Evolutionary conservation across 30 jellyfish, hydroid and myxozoan genomes (phyloP).

Genomic region (Pelagia noctiluca): DNA sequence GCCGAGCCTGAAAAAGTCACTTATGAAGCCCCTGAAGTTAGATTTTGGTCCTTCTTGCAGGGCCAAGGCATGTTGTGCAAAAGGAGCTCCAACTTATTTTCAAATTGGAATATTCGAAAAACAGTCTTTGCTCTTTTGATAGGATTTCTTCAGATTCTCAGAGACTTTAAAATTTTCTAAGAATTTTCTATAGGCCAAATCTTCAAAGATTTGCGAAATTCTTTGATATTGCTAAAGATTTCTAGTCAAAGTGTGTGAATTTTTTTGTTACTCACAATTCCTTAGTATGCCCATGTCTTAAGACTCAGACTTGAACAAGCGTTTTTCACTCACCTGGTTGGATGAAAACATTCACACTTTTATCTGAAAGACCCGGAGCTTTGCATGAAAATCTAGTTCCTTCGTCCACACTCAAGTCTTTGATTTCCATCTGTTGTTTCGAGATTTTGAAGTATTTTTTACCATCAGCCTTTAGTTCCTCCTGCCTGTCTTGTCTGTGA

Average conservation of each 20-base stretch:
- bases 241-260: background rate
- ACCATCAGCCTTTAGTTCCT: conserved; percentile 57
- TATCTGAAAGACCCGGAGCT: conserved; percentile 55
- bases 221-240: background rate
- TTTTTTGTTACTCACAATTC: background rate
- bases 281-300: background rate
- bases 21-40: too few species aligned
- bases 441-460: conserved; percentile 46
- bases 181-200: too few species aligned
- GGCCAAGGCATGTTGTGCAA: too few species aligned
- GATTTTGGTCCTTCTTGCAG: too few species aligned
- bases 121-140: too few species aligned
- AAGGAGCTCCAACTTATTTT: too few species aligned
- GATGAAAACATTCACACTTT: background rate
- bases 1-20: background rate
- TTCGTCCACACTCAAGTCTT: conserved; percentile 24
- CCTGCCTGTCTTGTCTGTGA: background rate
- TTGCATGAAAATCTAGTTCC: conserved; percentile 46
- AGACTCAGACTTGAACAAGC: background rate
- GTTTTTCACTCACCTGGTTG: conserved; percentile 21
- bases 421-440: conserved; percentile 54
- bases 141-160: too few species aligned
- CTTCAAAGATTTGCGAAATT: too few species aligned
- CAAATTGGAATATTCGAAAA: too few species aligned
- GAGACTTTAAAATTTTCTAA: too few species aligned